phyloP scores from a whole-genome alignment of 2,888 invertebrate genomes.

The Embidobia sp. region DNA sequence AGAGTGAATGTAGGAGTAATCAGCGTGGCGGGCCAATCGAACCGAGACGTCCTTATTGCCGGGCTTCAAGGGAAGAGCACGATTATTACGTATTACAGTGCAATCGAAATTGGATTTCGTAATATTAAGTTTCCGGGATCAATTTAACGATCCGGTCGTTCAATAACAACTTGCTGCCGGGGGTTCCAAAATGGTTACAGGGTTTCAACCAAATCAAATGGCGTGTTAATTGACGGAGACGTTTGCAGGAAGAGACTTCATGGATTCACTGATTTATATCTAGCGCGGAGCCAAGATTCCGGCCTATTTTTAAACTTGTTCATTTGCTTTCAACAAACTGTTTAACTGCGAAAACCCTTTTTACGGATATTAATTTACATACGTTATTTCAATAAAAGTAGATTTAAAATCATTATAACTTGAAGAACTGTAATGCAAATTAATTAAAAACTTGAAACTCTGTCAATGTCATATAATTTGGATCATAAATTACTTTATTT shows the following conservation, averaged over 20 bases:
- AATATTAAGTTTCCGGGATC: constrained; percentile 58
- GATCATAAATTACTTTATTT: too few species aligned
- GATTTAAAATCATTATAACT: too few species aligned
- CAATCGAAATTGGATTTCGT: constrained; percentile 55
- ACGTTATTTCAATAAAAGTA: too few species aligned
- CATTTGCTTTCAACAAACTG: too few species aligned
- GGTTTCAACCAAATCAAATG: constrained; percentile 24
- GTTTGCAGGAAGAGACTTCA: neutral
- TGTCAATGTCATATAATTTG: too few species aligned
- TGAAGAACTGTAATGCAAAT: too few species aligned
- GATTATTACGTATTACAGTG: constrained; percentile 61
- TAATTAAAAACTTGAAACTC: too few species aligned
- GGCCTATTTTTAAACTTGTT: too few species aligned
- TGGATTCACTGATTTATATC: neutral
- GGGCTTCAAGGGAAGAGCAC: constrained; percentile 54
- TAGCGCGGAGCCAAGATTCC: too few species aligned
- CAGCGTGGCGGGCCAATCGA: constrained; percentile 72
- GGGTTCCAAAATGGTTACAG: constrained; percentile 25
- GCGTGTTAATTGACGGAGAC: constrained; percentile 18
- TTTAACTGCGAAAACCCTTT: too few species aligned
- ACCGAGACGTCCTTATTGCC: constrained; percentile 77
- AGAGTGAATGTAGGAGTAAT: constrained; percentile 74
- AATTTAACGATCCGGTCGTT: constrained; percentile 54
- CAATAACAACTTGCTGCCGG: constrained; percentile 34
- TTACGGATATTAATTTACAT: too few species aligned